These are phyloP conservation scores for Leucosticte australis DNA, from an alignment of 2,113 vertebrate genomes.

Conservation along the genomic window DNA sequence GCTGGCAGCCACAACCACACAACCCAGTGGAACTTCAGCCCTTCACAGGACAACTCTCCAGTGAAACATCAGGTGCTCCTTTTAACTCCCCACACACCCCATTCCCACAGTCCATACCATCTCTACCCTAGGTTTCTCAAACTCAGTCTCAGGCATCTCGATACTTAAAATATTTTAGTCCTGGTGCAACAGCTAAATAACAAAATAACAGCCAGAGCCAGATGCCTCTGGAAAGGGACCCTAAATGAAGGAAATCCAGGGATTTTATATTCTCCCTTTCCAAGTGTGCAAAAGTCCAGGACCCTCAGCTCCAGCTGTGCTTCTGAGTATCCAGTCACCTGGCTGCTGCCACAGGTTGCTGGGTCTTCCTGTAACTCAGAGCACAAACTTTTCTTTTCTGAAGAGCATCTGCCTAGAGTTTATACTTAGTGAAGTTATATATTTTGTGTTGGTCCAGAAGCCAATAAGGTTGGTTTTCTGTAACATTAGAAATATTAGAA, in stretches of 20 bases:
- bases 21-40: not conserved
- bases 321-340: not conserved
- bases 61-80: too few relatives aligned
- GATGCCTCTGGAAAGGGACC: not conserved
- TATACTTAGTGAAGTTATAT: not conserved
- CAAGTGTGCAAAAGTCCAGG: not conserved
- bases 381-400: not conserved
- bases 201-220: not conserved
- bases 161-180: not conserved
- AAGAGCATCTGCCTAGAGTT: not conserved
- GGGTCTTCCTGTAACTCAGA: not conserved
- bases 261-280: not conserved
- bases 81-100: not conserved
- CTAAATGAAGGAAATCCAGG: not conserved
- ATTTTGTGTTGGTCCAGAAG: not conserved
- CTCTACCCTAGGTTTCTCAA: not conserved
- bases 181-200: not conserved
- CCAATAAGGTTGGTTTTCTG: not conserved
- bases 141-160: rapidly evolving
- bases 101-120: not conserved
- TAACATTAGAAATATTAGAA: not conserved
- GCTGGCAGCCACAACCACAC: not conserved
- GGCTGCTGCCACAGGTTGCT: not conserved
- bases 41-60: not conserved
- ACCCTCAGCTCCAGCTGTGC: not conserved